phyloP scores from a whole-genome alignment of 2,113 vertebrate species.

The Ochotona princeps region DNA sequence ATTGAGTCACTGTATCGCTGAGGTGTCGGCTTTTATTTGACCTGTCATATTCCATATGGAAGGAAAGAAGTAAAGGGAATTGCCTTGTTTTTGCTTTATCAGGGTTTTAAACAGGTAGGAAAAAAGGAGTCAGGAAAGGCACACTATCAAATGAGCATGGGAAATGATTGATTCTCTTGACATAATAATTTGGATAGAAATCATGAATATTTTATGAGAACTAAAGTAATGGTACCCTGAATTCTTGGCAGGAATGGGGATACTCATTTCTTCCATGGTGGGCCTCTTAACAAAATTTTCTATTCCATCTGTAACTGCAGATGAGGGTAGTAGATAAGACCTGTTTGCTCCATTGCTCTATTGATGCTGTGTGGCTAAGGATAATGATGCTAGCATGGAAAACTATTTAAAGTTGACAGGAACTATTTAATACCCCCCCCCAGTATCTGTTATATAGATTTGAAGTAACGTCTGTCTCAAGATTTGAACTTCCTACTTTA shows the following conservation, averaged over 20 bases:
- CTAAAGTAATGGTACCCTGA: background rate
- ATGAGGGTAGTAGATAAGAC: background rate
- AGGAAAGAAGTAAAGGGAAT: background rate
- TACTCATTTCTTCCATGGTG: background rate
- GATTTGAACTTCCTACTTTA: background rate
- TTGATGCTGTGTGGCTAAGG: background rate
- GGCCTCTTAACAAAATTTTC: background rate
- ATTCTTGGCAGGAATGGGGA: accelerated
- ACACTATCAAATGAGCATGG: background rate
- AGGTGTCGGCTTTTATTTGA: background rate
- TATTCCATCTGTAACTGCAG: background rate
- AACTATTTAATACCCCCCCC: background rate
- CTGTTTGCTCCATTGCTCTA: background rate
- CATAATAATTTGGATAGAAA: background rate
- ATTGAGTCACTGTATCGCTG: background rate
- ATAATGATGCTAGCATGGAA: background rate
- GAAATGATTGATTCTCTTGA: background rate
- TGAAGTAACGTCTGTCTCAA: background rate
- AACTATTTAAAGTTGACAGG: background rate
- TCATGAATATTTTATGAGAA: constrained; percentile 1
- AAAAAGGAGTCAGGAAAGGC: background rate
- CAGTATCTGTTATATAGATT: background rate
- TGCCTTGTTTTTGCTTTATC: background rate
- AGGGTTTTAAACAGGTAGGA: background rate
- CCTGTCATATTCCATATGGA: background rate